Percentiles rank a stretch among this genome's conserved stretches.
Conservation (phyloP, 1,140 invertebrate species). For the Nasonia vitripennis region DNA sequence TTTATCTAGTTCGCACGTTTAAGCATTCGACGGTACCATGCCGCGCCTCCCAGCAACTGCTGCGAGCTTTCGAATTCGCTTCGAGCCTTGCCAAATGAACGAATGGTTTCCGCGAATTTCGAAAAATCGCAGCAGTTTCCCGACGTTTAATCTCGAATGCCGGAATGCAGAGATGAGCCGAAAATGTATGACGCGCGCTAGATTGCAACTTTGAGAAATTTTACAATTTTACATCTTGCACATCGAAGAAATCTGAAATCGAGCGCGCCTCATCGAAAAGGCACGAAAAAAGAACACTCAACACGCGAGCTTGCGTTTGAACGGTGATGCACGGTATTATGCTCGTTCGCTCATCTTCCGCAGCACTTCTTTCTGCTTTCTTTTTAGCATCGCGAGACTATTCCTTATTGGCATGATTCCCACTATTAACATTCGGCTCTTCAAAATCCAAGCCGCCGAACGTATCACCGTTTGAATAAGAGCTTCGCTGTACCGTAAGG, state of each 20-base stretch:
- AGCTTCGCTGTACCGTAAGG: slow-evolving; percentile 7
- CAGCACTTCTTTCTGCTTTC: neutral
- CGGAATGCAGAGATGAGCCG: neutral
- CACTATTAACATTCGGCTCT: slow-evolving; percentile 18
- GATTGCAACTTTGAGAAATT: neutral
- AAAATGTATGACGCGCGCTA: neutral
- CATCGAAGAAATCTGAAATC: neutral
- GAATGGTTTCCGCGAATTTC: neutral
- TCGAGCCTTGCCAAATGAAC: neutral
- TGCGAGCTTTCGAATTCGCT: neutral
- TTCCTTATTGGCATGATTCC: slow-evolving; percentile 26
- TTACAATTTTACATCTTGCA: neutral
- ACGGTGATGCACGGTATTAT: slow-evolving; percentile 17
- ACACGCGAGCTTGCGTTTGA: slow-evolving; percentile 33
- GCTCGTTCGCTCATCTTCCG: neutral
- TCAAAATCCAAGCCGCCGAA: neutral
- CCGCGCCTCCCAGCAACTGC: neutral
- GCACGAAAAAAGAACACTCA: neutral
- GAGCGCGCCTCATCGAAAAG: neutral
- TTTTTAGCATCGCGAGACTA: neutral
- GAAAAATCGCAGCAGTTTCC: slow-evolving; percentile 14
- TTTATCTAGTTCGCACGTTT: slow-evolving; percentile 29
- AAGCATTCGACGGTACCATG: neutral
- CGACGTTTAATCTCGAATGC: neutral
- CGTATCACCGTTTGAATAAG: slow-evolving; percentile 40